Evolutionary conservation across 2,888 invertebrate species (phyloP), one percentile per base, ranked within the genome.

Genomic region (Herminia tarsipennalis): DNA sequence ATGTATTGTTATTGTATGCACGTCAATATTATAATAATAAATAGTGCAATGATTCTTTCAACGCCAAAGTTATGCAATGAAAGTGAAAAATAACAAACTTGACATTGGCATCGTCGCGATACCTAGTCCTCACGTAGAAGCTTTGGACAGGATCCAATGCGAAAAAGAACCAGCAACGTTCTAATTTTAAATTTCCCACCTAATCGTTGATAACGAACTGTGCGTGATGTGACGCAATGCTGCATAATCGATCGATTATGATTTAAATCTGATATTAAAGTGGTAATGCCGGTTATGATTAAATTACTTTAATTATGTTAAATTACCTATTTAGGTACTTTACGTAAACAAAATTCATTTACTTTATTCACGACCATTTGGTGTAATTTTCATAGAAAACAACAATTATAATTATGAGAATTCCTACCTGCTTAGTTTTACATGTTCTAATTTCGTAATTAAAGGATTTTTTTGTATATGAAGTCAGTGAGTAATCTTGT

Each of bases 1-100:
- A n/a, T n/a, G n/a, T n/a, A n/a, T n/a, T n/a, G n/a, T n/a, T n/a
- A n/a, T n/a, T n/a, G n/a, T n/a, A n/a, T n/a, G n/a, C n/a, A n/a
- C n/a, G n/a, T n/a, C n/a, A n/a, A n/a, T n/a, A 10, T 25, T 3
- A 28, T 6, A 25, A 13, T 29, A 28, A 27, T 34, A 54, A 53
- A 43, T 33, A 36, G 10, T 41, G 8, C n/a, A 36, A 35, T 29
- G n/a, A 5, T 37, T 33, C 24, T 48, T 33, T 35, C 24, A 25
- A 28, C 39, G 33, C 28, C 35, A 49, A 45, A 43, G 58, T 56
- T 74, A 76, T 72, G 73, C 70, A 81, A 77, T 59, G 72, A 82
- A 81, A 83, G 76, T 76, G 70, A 78, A 83, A 81, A 78, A 78
- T 71, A 77, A 80, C 72, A 81, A 83, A 78, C 81, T 81, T 84